Base-by-base conservation (phyloP, 2,888 invertebrate species). In the Campoletis raptor region DNA sequence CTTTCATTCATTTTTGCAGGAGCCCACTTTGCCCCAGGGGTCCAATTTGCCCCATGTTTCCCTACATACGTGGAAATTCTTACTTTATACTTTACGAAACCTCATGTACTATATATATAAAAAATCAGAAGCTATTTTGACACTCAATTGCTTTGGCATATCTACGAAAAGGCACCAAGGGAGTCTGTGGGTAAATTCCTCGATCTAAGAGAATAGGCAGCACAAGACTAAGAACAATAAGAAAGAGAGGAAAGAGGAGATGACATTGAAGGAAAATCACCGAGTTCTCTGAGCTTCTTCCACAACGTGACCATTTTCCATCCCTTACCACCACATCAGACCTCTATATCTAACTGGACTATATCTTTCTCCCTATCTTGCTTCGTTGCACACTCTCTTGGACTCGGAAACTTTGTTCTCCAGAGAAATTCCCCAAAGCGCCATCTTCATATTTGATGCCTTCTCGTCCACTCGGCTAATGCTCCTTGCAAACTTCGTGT, bases 381-480 rank as follows among this genome's bases (percentile, higher is more conserved):
- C 85, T 48, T 83, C 54, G 80, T 73, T 52, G 73, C 61, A 70
- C 88, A 72, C 85, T 81, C 81, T 85, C 89, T 88, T 88, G 88
- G 86, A 89, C 87, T 89, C 89, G 73, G 87, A 89, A 92, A 92
- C 91, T 92, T 92, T 91, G 91, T 92, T 92, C 92, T 90, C 89
- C 89, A 88, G 88, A 88, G 91, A 92, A 92, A 92, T 92, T 91
- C 92, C 92, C 92, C 89, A 89, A 90, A 92, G 91, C 91, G 88
- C 91, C 90, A 91, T 92, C 92, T 92, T 92, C 92, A 92, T 92
- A 92, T 92, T 92, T 92, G 91, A 92, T 92, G 91, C 90, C 91
- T 89, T 91, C 92, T 91, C 92, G 91, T 92, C 92, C 91, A 91
- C 90, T 92, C 89, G 88, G 88, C 91, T 92, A 90, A 92, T 92